Base-by-base conservation (phyloP, 2,888 invertebrate species). In the Nymphalis polychloros region DNA sequence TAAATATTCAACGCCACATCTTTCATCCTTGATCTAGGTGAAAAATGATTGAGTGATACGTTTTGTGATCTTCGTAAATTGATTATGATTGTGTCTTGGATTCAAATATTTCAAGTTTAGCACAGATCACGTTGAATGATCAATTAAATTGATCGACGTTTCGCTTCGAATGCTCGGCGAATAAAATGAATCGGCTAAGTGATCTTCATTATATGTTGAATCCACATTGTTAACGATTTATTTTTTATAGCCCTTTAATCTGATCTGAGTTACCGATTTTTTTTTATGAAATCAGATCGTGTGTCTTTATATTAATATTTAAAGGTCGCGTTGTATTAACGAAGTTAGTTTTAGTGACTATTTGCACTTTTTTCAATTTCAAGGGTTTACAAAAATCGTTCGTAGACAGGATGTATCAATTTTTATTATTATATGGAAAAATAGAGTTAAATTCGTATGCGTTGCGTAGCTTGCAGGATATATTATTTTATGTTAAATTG, bases 101-200 rank as follows among this genome's bases (percentile, higher is more conserved):
- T 87, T 88, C 83, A 83, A 87, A 87, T 83, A 84, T 86, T 85
- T 83, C 83, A 81, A 82, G 81, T 85, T 88, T 85, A 85, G 78
- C 79, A 78, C 73, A 75, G 76, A 76, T 78, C 78, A 81, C 79
- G 81, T 81, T 86, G 86, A 86, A 88, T 89, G 86, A 90, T 90
- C 89, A 89, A 90, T 91, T 90, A 88, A 85, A 74, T 81, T 89
- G 88, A 90, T 89, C 84, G 89, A 89, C 85, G 79, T 84, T 79
- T 73, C 67, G 70, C 55, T 64, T 69, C 61, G 70, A 65, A 52
- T 83, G 81, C 81, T 80, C 83, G 78, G 76, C 76, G 69, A 70
- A 70, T 73, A 70, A 72, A 78, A 81, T 79, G 69, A 61, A 69
- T 69, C 68, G 59, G 60, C 66, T 72, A 72, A 72, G 69, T 71